phyloP scores from a whole-genome alignment of 2,888 invertebrate species.

The Pegoplata infirma region DNA sequence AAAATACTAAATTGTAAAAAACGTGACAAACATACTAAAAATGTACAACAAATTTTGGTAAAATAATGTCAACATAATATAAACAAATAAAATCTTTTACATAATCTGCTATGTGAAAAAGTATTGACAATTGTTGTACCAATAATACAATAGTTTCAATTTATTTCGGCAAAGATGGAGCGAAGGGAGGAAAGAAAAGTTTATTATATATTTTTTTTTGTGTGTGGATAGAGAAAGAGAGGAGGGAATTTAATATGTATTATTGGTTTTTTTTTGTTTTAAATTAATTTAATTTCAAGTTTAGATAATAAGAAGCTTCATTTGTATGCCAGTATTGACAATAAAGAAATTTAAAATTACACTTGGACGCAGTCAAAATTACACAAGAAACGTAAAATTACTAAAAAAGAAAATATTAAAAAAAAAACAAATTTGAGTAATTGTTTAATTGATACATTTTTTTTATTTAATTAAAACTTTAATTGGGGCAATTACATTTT shows the following conservation, averaged over 20 bases:
- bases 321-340: no score
- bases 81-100: slow-evolving; percentile 49
- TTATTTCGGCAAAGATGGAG: slow-evolving; percentile 12
- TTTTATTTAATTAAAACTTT: no score
- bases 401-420: no score
- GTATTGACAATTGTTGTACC: slow-evolving; percentile 33
- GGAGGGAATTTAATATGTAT: no score
- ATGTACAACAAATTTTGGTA: slow-evolving; percentile 33
- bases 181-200: background rate
- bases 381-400: no score
- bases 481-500: no score
- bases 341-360: no score
- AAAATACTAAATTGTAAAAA: slow-evolving; percentile 59
- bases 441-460: no score
- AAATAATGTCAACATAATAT: slow-evolving; percentile 58
- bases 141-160: slow-evolving; percentile 45
- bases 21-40: slow-evolving; percentile 56
- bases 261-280: background rate
- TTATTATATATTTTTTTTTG: slow-evolving; percentile 20
- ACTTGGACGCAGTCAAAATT: no score
- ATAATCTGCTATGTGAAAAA: slow-evolving; percentile 49
- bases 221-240: background rate
- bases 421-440: no score
- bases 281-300: no score
- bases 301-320: no score